Conservation (phyloP, 2,797 vertebrate species). For the Rhincodon typus region DNA sequence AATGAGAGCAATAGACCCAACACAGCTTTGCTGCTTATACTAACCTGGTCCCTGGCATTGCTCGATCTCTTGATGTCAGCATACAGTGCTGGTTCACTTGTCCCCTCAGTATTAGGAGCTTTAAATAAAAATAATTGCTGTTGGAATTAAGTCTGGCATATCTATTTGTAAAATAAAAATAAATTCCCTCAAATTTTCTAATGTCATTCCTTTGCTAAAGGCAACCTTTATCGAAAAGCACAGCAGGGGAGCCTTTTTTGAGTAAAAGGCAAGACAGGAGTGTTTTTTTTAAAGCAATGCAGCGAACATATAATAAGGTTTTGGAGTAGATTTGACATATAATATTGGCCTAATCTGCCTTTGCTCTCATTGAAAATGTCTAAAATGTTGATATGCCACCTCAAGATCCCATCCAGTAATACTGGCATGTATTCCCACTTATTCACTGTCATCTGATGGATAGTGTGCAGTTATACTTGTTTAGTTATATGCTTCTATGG, state of each 20-base stretch:
- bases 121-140: slow-evolving; percentile 26
- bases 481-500: too few relatives aligned
- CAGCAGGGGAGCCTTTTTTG: too few relatives aligned
- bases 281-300: background rate
- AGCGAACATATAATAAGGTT: background rate
- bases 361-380: background rate
- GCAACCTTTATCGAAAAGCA: too few relatives aligned
- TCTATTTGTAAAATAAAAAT: background rate
- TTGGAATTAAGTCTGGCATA: slow-evolving; percentile 11
- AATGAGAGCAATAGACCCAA: background rate
- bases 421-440: background rate
- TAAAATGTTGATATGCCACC: background rate
- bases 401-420: background rate
- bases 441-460: background rate
- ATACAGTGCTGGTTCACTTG: background rate
- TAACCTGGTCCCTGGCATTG: background rate
- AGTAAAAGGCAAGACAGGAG: background rate
- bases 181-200: background rate
- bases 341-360: background rate
- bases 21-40: background rate
- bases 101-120: background rate
- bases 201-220: background rate
- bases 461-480: too few relatives aligned
- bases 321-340: too few relatives aligned
- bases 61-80: background rate